A percentile compares a stretch with the other conserved stretches of the same genome.
These are phyloP conservation scores for Eupeodes latifasciatus DNA, from an alignment of 2,888 invertebrate species.

Conservation along the genomic window DNA sequence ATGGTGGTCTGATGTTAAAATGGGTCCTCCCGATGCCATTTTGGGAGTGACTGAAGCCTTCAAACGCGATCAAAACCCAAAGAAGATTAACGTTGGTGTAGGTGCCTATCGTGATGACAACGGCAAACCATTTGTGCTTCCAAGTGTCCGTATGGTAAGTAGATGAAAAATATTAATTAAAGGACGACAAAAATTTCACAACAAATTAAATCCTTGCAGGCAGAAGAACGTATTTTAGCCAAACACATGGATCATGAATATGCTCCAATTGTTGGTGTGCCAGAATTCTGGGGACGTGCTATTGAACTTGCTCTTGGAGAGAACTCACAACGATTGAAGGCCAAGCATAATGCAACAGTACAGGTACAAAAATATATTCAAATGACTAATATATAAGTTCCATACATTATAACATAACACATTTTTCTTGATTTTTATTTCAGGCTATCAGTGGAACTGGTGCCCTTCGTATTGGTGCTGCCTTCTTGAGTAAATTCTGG, in stretches of 20 bases:
- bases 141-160: conserved; percentile 90
- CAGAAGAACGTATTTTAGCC: conserved; percentile 90
- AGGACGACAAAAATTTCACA: neutral
- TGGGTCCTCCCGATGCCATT: conserved; percentile 99
- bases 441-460: conserved; percentile 99
- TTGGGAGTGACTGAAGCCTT: conserved; percentile 98
- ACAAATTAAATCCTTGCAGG: conserved; percentile 85
- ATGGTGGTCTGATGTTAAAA: conserved; percentile 94
- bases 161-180: neutral
- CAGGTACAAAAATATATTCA: conserved; percentile 84
- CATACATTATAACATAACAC: neutral
- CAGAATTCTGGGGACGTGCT: conserved; percentile 93
- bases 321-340: conserved; percentile 87
- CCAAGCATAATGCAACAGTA: conserved; percentile 90
- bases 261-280: conserved; percentile 94
- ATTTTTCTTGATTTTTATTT: conserved; percentile 79
- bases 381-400: neutral
- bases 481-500: conserved; percentile 93
- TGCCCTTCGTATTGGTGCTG: conserved; percentile 95
- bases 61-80: conserved; percentile 94
- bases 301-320: conserved; percentile 95
- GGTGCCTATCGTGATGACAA: conserved; percentile 99
- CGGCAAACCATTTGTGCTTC: conserved; percentile 97
- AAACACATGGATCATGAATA: conserved; percentile 96
- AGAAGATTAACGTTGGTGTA: conserved; percentile 98